Percentiles rank a stretch among this genome's conserved stretches.
Conservation (phyloP, 2,797 vertebrate species). For the Petrocephalus sullivani region DNA sequence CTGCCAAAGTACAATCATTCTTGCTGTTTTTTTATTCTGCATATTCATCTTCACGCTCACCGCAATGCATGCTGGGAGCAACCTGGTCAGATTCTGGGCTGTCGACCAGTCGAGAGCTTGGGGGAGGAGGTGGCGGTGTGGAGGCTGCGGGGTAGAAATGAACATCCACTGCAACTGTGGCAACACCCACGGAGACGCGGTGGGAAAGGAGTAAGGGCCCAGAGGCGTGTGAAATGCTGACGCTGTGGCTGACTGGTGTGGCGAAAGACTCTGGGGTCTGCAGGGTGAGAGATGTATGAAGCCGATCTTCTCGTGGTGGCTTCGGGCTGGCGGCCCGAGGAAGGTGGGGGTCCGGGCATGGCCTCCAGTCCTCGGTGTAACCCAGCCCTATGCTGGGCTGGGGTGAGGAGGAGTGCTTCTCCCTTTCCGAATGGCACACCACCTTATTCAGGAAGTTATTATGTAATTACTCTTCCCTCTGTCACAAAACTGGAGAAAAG, state of each 20-base stretch:
- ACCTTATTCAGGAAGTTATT: conserved; percentile 41
- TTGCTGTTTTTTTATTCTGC: neutral
- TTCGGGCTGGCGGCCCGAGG: conserved; percentile 39
- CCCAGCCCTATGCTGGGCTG: conserved; percentile 59
- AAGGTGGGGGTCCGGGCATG: conserved; percentile 34
- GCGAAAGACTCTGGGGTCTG: conserved; percentile 42
- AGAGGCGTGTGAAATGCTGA: conserved; percentile 56
- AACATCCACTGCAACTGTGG: conserved; percentile 64
- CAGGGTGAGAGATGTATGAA: conserved; percentile 59
- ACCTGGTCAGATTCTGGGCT: conserved; percentile 47
- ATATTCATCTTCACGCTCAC: conserved; percentile 39
- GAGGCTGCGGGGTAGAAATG: conserved; percentile 55
- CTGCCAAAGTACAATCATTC: neutral
- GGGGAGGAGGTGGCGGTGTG: conserved; percentile 30
- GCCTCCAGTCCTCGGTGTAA: conserved; percentile 55
- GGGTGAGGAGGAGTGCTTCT: conserved; percentile 48
- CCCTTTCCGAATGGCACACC: conserved; percentile 50
- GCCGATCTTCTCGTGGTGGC: conserved; percentile 41
- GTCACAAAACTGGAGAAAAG: neutral
- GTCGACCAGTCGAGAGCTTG: conserved; percentile 41
- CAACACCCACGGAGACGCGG: conserved; percentile 58
- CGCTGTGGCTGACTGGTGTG: conserved; percentile 60
- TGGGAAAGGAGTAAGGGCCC: conserved; percentile 60
- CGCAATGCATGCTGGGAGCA: conserved; percentile 36
- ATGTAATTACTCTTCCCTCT: neutral